A percentile compares a stretch with the other conserved stretches of the same genome.
Conservation (phyloP, 2,888 invertebrate species). For the Azorinus chamasolen region DNA sequence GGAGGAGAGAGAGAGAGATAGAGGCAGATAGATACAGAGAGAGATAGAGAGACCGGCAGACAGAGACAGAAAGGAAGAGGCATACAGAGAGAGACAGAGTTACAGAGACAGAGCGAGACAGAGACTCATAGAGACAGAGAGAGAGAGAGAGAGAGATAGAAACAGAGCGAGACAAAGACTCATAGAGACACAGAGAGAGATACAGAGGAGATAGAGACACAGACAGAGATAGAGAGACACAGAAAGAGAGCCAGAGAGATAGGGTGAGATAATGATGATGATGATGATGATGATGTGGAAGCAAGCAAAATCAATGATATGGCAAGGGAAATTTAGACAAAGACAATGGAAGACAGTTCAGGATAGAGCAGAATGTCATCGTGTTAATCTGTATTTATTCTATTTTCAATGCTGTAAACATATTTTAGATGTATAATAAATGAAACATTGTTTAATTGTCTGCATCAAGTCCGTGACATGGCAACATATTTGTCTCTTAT, state of each 20-base stretch:
- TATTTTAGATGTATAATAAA: no score
- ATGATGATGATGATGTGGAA: background rate
- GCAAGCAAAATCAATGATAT: background rate
- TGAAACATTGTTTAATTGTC: no score
- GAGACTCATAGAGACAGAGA: background rate
- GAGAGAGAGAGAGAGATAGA: background rate
- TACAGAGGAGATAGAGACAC: no score
- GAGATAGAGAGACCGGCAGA: background rate
- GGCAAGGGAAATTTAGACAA: background rate
- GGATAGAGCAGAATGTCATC: background rate
- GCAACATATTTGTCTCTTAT: no score
- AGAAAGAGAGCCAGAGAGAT: conserved; percentile 3
- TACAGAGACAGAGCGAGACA: background rate
- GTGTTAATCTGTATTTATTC: no score
- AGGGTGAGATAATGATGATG: conserved; percentile 5
- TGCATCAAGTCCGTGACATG: no score
- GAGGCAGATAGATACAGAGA: no score
- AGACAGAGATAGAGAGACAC: no score
- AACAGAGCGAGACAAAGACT: background rate
- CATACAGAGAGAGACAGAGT: background rate
- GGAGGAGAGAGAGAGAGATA: no score
- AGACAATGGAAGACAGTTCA: background rate
- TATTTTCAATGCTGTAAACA: no score
- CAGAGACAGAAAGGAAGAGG: background rate
- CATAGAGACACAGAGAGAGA: background rate